A percentile compares a stretch with the other conserved stretches of the same genome.
Conservation (phyloP, 2,797 vertebrate species). For the Phylloscopus collybita region DNA sequence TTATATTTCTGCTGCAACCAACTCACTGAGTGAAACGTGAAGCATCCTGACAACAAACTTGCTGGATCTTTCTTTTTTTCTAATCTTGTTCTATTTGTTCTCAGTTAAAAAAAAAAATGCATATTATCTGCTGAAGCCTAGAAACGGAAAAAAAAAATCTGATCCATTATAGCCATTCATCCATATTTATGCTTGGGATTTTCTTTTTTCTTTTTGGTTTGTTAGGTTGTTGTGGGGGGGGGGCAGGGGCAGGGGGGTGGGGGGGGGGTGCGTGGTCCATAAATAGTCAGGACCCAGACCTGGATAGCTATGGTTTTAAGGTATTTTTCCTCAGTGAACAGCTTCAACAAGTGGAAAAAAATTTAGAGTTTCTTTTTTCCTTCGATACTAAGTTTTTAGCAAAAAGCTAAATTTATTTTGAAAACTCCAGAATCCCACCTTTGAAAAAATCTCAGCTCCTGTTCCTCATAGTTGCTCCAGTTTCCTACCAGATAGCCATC, state of each 20-base stretch:
- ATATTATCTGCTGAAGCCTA: neutral
- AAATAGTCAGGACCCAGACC: neutral
- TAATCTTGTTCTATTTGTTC: neutral
- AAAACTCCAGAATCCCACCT: neutral
- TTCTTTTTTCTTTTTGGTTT: neutral
- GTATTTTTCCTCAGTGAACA: neutral
- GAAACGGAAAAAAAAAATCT: constrained; percentile 19
- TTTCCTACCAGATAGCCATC: neutral
- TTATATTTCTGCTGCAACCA: neutral
- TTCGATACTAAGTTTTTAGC: neutral
- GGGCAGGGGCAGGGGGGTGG: too few species aligned
- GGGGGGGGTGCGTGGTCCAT: rapidly evolving
- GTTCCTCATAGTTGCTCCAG: neutral
- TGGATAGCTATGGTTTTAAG: neutral
- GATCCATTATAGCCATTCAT: constrained; percentile 3
- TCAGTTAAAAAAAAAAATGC: neutral
- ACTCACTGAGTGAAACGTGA: rapidly evolving
- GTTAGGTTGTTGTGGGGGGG: too few species aligned
- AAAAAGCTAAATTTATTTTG: neutral
- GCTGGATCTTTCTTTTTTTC: neutral
- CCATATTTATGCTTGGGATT: neutral
- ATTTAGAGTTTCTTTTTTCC: neutral
- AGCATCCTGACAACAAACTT: neutral
- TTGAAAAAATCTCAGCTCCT: neutral
- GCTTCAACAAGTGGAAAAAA: neutral